Evolutionary conservation across 1,140 invertebrate species (phyloP), one percentile per base, ranked within the genome.

Genomic region (Diorhabda carinulata): DNA sequence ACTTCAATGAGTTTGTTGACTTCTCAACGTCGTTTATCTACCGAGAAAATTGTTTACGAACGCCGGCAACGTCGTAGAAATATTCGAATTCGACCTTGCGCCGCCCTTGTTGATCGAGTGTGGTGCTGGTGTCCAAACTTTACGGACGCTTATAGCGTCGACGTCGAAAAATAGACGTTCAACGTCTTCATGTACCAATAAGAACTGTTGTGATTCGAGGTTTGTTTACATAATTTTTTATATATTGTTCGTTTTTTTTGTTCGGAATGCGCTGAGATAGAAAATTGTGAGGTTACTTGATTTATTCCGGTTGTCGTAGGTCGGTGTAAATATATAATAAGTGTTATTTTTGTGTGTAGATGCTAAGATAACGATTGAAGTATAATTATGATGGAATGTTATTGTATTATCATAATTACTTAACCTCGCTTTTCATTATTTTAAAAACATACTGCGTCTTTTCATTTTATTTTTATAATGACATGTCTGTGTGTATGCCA

Each of bases 101-200:
- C 70, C 70, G 75, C 69, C 75, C 75, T 76, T 76, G 73, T 61
- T 58, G 56, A 57, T 58, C 45, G 72, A 74, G 74, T 74, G 66
- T 73, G 64, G 71, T 72, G 74, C 72, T 73, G 72, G 72, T 70
- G 71, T 62, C 68, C 64, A 66, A 58, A 69, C n/a, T 43, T 44
- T 45, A 10, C 64, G 67, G 73, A 73, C 69, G 70, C 66, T 64
- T 41, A n/a, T 47, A 57, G 41, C 42, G 43, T 44, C n/a, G n/a
- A 47, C 52, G 63, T 56, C 44, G 63, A 64, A 40, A 4, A 10
- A 56, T 44, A 56, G 45, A 47, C 44, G 42, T 25, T 42, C 45
- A n/a, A 10, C 63, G 7, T 62, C 43, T 62, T 43, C 41, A 41
- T 25, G 58, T 25, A 25, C 40, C 40, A 7, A 59, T 10, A 59